Percentiles rank a stretch among this genome's conserved stretches.
phyloP scores from a whole-genome alignment of 2,113 vertebrate species.

The Raja brachyura region DNA sequence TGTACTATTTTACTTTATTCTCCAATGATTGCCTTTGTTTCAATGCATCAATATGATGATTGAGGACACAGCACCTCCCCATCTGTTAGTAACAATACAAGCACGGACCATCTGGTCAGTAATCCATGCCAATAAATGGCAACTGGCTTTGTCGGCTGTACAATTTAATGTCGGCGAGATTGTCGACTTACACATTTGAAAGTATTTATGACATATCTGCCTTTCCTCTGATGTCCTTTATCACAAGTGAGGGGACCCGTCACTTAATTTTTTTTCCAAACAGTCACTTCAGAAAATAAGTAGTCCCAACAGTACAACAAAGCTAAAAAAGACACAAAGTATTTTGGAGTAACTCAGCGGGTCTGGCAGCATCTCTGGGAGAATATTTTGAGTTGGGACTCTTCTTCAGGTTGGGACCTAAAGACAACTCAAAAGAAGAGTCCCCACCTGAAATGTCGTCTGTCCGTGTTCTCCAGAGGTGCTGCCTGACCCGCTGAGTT shows the following conservation, averaged over 20 bases:
- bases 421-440: too few species aligned
- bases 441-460: too few species aligned
- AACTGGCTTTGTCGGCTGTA: conserved; percentile 5
- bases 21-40: conserved; percentile 1
- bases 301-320: not conserved
- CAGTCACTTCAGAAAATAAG: not conserved
- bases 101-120: conserved; percentile 25
- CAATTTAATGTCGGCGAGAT: not conserved
- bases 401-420: too few species aligned
- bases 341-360: too few species aligned
- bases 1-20: not conserved
- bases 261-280: not conserved
- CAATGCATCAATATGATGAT: conserved; percentile 21
- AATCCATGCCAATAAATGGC: conserved; percentile 22
- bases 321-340: too few species aligned
- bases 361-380: too few species aligned
- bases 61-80: not conserved
- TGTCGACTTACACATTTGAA: not conserved
- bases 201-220: not conserved
- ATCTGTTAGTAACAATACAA: conserved; percentile 29
- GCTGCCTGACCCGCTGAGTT: too few species aligned
- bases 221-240: not conserved
- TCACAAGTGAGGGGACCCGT: not conserved
- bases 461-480: too few species aligned
- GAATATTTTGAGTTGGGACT: too few species aligned